These are phyloP conservation scores for Leiothrix lutea DNA, from an alignment of 2,113 vertebrate genomes.

Conservation along the genomic window DNA sequence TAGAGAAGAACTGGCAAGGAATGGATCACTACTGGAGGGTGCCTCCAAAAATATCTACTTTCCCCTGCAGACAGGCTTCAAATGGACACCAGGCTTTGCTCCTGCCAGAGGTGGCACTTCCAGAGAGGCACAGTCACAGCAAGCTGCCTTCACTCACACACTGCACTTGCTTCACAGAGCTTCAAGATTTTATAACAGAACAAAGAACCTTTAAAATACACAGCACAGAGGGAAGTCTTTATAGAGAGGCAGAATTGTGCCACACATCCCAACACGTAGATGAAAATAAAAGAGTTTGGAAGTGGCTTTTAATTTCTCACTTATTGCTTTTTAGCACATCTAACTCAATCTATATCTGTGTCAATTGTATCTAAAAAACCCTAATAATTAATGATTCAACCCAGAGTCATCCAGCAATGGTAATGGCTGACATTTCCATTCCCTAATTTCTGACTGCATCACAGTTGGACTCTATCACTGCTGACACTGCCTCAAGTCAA, in stretches of 20 bases:
- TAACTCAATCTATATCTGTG: neutral
- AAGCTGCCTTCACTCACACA: neutral
- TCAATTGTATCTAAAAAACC: neutral
- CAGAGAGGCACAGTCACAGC: neutral
- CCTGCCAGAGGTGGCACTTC: neutral
- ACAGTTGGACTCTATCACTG: neutral
- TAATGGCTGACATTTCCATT: neutral
- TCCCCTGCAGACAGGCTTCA: neutral
- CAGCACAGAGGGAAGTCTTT: neutral
- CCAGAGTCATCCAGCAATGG: neutral
- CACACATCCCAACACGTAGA: neutral
- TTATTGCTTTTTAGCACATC: neutral
- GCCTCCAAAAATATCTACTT: neutral
- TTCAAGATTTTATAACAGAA: neutral
- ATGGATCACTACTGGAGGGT: neutral
- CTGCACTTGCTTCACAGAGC: neutral
- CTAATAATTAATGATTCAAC: neutral
- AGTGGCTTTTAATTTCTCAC: neutral
- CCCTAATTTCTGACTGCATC: neutral
- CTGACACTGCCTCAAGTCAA: neutral
- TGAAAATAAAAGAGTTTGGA: neutral
- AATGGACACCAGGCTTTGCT: neutral
- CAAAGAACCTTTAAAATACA: neutral
- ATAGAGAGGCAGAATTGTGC: neutral
- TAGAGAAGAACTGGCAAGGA: neutral